A percentile compares a stretch with the other conserved stretches of the same genome.
phyloP scores from a whole-genome alignment of 2,113 vertebrate species.

The Mesoclemmys tuberculata region DNA sequence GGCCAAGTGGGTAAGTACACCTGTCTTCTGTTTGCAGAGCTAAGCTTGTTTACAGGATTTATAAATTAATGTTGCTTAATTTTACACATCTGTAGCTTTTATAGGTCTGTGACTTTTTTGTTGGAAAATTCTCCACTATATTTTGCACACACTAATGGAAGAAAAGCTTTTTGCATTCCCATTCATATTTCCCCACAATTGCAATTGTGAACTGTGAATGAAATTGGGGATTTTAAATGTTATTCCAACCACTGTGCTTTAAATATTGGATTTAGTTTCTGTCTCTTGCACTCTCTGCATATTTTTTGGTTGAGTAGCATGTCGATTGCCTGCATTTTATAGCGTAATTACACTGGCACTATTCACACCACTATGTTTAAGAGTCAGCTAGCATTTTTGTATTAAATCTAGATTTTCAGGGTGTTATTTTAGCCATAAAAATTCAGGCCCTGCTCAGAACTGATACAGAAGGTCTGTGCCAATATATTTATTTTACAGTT shows the following conservation, averaged over 20 bases:
- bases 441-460: not conserved
- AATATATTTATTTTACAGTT: not conserved
- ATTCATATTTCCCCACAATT: not conserved
- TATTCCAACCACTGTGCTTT: not conserved
- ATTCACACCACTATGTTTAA: not conserved
- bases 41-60: not conserved
- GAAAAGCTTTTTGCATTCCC: not conserved
- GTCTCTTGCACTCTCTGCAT: not conserved
- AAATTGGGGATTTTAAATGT: not conserved
- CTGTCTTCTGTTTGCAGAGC: not conserved
- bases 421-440: not conserved
- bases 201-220: not conserved
- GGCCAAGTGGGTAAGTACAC: not conserved
- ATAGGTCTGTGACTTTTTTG: not conserved
- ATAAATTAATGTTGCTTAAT: not conserved
- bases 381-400: not conserved
- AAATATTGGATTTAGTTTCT: not conserved
- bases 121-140: not conserved
- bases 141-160: not conserved
- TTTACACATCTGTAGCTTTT: not conserved
- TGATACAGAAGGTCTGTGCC: not conserved
- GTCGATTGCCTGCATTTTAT: not conserved
- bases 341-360: not conserved
- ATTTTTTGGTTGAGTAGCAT: not conserved
- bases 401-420: not conserved